Conservation (phyloP, 2,797 vertebrate species). For the Numenius phaeopus region DNA sequence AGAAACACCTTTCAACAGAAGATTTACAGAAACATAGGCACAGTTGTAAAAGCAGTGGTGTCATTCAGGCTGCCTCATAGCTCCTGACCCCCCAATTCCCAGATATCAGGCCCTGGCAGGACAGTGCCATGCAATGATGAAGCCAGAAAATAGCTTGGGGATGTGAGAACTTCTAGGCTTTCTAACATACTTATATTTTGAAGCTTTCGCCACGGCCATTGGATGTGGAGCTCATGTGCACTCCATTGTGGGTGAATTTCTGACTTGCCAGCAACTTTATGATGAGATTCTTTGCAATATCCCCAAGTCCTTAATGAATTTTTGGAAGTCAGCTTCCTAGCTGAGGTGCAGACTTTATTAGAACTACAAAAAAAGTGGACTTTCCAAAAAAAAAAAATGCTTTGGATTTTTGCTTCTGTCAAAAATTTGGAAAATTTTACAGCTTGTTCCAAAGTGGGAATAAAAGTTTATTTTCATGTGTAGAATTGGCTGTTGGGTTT, state of each 20-base stretch:
- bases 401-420: neutral
- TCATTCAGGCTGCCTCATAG: neutral
- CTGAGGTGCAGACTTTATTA: neutral
- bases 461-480: neutral
- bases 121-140: neutral
- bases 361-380: neutral
- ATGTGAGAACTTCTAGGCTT: neutral
- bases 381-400: neutral
- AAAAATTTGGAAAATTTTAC: neutral
- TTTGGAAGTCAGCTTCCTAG: neutral
- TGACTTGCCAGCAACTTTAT: neutral
- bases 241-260: neutral
- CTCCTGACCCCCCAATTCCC: fast-evolving
- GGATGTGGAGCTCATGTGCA: neutral
- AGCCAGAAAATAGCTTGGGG: neutral
- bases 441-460: neutral
- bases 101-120: neutral
- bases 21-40: neutral
- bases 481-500: neutral
- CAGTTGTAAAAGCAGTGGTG: neutral
- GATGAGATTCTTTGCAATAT: neutral
- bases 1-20: neutral
- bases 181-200: neutral
- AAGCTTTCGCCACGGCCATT: neutral
- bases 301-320: neutral